phyloP scores from a whole-genome alignment of 1,140 invertebrate genomes.

The Scaptomyza pallida region DNA sequence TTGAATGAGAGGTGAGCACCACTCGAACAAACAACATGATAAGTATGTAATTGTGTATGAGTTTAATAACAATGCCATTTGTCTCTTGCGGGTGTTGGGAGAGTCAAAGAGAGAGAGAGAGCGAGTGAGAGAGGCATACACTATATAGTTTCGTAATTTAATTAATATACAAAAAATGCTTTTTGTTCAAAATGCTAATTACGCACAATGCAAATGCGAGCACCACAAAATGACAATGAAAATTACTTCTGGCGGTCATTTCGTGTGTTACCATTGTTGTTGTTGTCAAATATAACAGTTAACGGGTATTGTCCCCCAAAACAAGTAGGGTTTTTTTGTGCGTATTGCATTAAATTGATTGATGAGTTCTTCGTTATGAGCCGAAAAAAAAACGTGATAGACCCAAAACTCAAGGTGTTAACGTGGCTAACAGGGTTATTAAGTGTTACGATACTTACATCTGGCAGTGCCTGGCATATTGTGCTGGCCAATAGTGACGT shows the following conservation, averaged over 20 bases:
- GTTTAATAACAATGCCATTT: slow-evolving; percentile 57
- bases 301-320: slow-evolving; percentile 50
- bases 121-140: slow-evolving; percentile 1
- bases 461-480: slow-evolving; percentile 80
- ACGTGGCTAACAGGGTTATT: not conserved
- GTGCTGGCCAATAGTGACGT: slow-evolving; percentile 72
- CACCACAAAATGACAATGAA: slow-evolving; percentile 69
- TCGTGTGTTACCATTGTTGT: slow-evolving; percentile 27
- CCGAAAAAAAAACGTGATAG: slow-evolving; percentile 53
- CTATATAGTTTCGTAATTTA: slow-evolving; percentile 75
- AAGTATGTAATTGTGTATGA: slow-evolving; percentile 7
- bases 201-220: slow-evolving; percentile 58
- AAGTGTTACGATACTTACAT: slow-evolving; percentile 67
- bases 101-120: not conserved
- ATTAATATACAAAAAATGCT: slow-evolving; percentile 77
- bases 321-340: slow-evolving; percentile 29
- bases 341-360: slow-evolving; percentile 73
- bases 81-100: slow-evolving; percentile 25
- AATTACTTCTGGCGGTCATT: slow-evolving; percentile 57
- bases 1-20: slow-evolving; percentile 61
- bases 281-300: slow-evolving; percentile 57
- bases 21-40: slow-evolving; percentile 22
- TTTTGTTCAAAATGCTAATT: slow-evolving; percentile 73
- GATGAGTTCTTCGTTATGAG: slow-evolving; percentile 59
- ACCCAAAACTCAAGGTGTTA: slow-evolving; percentile 37